phyloP scores from a whole-genome alignment of 2,113 vertebrate species.

The Bos taurus region ARS-UCD2.0 NC_037348.1:60134001-60134500 shows the following conservation, averaged over 20 bases:
- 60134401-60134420: too few relatives aligned
- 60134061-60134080: not conserved
- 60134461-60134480: not conserved
- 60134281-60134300: fast-evolving
- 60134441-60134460: not conserved
- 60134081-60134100: fast-evolving
- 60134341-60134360: not conserved
- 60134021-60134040: not conserved
- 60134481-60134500: fast-evolving
- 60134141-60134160: not conserved
- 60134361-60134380: not conserved
- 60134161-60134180: conserved; percentile 59
- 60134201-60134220: conserved; percentile 11
- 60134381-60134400: not conserved
- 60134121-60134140: not conserved
- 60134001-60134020: not conserved
- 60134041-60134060: not conserved
- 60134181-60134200: not conserved
- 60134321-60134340: not conserved
- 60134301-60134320: not conserved
- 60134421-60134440: not conserved
- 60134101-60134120: not conserved
- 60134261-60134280: not conserved
- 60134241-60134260: not conserved
- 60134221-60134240: conserved; percentile 29